Conservation (phyloP, 2,113 vertebrate species). For the Neogale vison region DNA sequence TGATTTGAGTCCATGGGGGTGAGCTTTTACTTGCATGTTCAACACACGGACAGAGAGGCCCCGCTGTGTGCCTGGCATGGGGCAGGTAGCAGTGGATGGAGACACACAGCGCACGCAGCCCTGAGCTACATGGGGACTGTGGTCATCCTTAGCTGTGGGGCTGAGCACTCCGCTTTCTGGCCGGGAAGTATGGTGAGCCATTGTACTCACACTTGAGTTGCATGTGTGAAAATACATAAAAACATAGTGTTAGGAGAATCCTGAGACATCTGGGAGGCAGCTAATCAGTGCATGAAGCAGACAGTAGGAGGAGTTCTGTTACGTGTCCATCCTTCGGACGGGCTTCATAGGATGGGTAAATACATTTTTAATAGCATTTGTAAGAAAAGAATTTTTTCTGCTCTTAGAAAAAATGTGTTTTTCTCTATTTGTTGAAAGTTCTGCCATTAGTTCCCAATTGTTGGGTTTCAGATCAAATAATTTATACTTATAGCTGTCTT, state of each 20-base stretch:
- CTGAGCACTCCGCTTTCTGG: accelerated
- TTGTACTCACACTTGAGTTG: neutral
- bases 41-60: accelerated
- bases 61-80: accelerated
- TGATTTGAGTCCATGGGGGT: neutral
- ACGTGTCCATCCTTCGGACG: accelerated
- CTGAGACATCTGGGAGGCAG: accelerated
- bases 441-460: neutral
- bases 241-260: neutral
- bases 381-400: neutral
- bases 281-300: neutral
- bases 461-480: neutral
- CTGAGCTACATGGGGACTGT: accelerated
- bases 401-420: neutral
- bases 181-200: neutral
- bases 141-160: neutral
- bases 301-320: too few species aligned
- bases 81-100: neutral
- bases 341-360: accelerated
- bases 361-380: neutral
- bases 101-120: accelerated
- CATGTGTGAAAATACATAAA: accelerated
- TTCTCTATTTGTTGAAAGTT: neutral
- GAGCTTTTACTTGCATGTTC: accelerated
- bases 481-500: neutral